These are phyloP conservation scores for Oryzias dopingdopingensis DNA, from an alignment of 2,797 vertebrate species.

Conservation along the genomic window DNA sequence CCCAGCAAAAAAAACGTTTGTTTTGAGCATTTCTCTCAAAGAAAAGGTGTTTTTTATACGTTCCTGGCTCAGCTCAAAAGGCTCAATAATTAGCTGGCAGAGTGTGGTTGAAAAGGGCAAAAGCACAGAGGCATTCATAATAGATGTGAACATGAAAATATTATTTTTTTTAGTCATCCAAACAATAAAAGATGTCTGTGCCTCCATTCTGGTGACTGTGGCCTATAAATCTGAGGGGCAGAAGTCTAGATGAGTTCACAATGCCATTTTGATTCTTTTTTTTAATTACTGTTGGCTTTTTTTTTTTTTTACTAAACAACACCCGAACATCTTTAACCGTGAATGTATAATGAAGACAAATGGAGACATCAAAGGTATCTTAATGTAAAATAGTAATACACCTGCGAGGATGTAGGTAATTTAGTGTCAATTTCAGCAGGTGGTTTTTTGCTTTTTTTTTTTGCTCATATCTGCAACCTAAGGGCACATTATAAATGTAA, in stretches of 20 bases:
- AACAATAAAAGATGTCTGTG: constrained; percentile 53
- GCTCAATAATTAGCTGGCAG: constrained; percentile 50
- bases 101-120: constrained; percentile 47
- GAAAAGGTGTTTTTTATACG: constrained; percentile 56
- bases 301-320: neutral
- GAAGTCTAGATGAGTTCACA: constrained; percentile 48
- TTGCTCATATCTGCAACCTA: too few species aligned
- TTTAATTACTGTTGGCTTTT: too few species aligned
- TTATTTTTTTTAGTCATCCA: constrained; percentile 32
- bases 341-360: neutral
- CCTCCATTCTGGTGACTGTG: constrained; percentile 20
- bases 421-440: neutral
- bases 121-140: constrained; percentile 44
- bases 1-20: constrained; percentile 9
- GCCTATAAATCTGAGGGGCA: constrained; percentile 34
- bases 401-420: neutral
- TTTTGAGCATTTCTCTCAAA: constrained; percentile 32
- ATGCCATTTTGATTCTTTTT: constrained; percentile 3
- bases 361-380: neutral
- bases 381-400: neutral
- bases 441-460: neutral
- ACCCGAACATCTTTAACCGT: neutral
- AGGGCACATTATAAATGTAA: too few species aligned
- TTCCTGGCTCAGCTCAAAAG: constrained; percentile 50
- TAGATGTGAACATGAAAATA: constrained; percentile 57